These are phyloP conservation scores for Phalacrocorax aristotelis DNA, from an alignment of 2,113 vertebrate species.

Conservation along the genomic window DNA sequence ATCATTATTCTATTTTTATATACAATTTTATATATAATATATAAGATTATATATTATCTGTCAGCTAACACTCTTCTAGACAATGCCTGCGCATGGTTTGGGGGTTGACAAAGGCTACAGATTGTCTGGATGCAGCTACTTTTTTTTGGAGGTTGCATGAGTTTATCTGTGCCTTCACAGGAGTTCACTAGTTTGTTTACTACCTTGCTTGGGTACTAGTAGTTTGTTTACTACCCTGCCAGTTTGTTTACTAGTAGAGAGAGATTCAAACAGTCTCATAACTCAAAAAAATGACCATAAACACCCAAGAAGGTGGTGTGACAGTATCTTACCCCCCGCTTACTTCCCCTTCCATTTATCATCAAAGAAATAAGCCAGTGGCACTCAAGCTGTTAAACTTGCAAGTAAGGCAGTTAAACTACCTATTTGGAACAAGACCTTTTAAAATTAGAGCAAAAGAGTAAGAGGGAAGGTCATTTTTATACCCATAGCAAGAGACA, in stretches of 20 bases:
- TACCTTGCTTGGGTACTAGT: neutral
- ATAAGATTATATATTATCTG: too few relatives aligned
- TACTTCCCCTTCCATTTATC: neutral
- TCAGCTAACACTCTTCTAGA: fast-evolving
- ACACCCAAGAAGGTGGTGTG: neutral
- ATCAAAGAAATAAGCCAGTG: neutral
- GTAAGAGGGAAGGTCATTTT: neutral
- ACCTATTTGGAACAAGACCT: neutral
- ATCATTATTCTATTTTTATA: too few relatives aligned
- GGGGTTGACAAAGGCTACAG: neutral
- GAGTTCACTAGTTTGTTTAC: neutral
- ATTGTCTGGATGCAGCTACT: neutral
- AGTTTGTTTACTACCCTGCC: neutral
- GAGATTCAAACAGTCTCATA: neutral
- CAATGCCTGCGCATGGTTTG: neutral
- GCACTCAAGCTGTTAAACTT: neutral
- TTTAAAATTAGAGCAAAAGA: constrained; percentile 11
- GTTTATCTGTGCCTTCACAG: neutral
- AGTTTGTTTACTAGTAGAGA: neutral
- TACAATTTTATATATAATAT: too few relatives aligned
- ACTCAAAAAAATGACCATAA: neutral
- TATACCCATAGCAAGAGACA: neutral
- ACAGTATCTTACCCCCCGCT: neutral
- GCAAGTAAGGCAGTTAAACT: neutral
- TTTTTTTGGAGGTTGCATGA: neutral